Evolutionary conservation across 2,888 invertebrate species (phyloP).

Genomic region (Cinara cedri): DNA sequence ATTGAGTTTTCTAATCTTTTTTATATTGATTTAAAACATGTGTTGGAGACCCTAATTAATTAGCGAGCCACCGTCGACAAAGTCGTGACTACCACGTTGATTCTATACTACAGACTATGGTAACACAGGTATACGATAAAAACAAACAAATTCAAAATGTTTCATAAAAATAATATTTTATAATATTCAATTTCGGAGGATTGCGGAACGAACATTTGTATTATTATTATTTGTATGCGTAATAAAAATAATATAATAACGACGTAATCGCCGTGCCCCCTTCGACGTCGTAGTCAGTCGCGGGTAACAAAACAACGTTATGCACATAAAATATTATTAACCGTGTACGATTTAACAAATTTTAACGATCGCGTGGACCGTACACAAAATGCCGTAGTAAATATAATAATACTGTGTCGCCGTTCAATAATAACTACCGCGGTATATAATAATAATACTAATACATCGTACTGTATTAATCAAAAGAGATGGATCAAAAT

Average conservation of each 20-base stretch:
- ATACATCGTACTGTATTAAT: neutral
- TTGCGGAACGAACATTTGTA: neutral
- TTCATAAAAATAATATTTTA: too few relatives aligned
- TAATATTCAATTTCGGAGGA: neutral
- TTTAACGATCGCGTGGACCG: neutral
- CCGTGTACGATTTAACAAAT: neutral
- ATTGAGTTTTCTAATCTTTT: too few relatives aligned
- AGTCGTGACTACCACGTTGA: too few relatives aligned
- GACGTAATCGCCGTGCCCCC: neutral
- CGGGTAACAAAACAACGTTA: slow-evolving; percentile 6
- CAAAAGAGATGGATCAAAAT: slow-evolving; percentile 13
- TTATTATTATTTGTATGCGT: neutral
- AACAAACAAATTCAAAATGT: too few relatives aligned
- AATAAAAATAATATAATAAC: neutral
- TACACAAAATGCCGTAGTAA: neutral
- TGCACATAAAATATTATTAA: slow-evolving; percentile 22
- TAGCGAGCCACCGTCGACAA: too few relatives aligned
- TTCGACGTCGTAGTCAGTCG: neutral
- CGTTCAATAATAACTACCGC: neutral
- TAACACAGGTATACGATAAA: too few relatives aligned
- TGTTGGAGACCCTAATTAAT: too few relatives aligned
- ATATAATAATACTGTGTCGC: neutral
- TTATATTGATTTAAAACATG: too few relatives aligned
- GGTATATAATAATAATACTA: neutral
- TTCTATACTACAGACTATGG: too few relatives aligned